phyloP scores from a whole-genome alignment of 2,113 vertebrate species.

The Epinephelus fuscoguttatus region DNA sequence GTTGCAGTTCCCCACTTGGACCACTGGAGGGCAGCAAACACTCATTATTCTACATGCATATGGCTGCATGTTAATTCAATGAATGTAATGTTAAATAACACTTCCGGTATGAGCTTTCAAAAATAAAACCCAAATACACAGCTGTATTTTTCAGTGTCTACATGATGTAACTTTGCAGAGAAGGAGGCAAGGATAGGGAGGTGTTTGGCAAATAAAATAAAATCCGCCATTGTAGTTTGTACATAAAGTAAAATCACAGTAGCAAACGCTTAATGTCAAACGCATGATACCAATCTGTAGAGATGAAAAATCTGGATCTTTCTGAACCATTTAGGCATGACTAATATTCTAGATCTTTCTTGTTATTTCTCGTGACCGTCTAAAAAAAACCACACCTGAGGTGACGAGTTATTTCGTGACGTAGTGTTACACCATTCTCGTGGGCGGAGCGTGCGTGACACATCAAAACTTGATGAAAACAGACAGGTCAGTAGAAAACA shows the following conservation, averaged over 20 bases:
- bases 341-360: slow-evolving; percentile 35
- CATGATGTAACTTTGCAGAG: neutral
- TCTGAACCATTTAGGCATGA: neutral
- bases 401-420: neutral
- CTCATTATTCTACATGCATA: neutral
- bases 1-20: neutral
- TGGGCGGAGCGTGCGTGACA: slow-evolving; percentile 52
- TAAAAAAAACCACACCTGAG: neutral
- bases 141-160: neutral
- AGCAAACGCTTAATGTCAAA: neutral
- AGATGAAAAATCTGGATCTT: neutral
- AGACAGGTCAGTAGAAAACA: slow-evolving; percentile 26
- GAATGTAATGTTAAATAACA: no score
- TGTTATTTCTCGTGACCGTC: neutral
- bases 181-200: neutral
- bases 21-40: neutral
- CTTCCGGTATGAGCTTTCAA: neutral
- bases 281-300: neutral
- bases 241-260: neutral
- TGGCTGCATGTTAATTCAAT: neutral
- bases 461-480: slow-evolving; percentile 57
- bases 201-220: neutral
- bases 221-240: no score
- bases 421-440: neutral
- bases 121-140: neutral